Conservation (phyloP, 92 coral and sea anemone species). For the Siderastrea radians region DNA sequence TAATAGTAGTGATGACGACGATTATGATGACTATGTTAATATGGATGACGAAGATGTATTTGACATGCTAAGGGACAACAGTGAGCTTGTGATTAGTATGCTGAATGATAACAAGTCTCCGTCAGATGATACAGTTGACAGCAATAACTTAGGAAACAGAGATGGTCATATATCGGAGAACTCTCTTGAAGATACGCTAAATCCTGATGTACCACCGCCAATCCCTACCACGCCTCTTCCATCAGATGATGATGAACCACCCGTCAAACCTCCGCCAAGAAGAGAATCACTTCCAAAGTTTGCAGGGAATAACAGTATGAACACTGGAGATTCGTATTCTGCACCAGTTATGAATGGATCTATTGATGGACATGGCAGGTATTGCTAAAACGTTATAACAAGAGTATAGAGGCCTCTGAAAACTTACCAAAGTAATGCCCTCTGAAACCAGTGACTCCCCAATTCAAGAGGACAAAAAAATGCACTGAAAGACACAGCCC, state of each 20-base stretch:
- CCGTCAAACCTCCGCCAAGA: conserved; percentile 70
- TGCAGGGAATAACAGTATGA: neutral
- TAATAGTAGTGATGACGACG: conserved; percentile 33
- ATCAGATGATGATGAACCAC: conserved; percentile 87
- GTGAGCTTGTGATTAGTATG: conserved; percentile 73
- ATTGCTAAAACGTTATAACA: neutral
- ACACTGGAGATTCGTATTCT: conserved; percentile 9
- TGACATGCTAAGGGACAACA: conserved; percentile 90
- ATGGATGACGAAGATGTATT: conserved; percentile 84
- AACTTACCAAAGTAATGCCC: no score
- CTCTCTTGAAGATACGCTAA: conserved; percentile 41
- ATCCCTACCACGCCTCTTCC: conserved; percentile 96
- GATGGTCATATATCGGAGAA: conserved; percentile 1
- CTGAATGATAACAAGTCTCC: conserved; percentile 35
- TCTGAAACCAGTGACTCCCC: no score
- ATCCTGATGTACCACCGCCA: conserved; percentile 88
- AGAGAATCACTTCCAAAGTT: conserved; percentile 62
- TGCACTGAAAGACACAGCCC: no score
- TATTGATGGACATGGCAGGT: conserved; percentile 58
- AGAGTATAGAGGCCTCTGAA: no score
- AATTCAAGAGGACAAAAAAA: no score
- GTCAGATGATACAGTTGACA: neutral
- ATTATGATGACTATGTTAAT: conserved; percentile 31
- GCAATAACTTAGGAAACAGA: neutral
- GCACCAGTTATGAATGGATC: conserved; percentile 55